These are phyloP conservation scores for Protaetia brevitarsis DNA, from an alignment of 1,140 invertebrate species.

Conservation along the genomic window DNA sequence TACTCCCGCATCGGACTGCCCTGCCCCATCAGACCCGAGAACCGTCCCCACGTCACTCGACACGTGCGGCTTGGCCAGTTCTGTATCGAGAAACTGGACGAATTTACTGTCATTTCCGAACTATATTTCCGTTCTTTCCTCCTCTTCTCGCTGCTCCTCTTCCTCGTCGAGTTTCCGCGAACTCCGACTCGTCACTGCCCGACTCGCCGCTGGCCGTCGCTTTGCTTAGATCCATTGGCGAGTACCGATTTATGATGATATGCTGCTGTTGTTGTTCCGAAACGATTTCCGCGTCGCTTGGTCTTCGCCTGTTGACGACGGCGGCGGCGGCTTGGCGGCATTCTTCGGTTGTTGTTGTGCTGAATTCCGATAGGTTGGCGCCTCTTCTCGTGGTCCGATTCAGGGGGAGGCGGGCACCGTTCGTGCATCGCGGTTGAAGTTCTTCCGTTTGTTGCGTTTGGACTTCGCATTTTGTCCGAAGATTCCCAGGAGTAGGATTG, in stretches of 20 bases:
- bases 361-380: slow-evolving; percentile 46
- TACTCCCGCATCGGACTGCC: no score
- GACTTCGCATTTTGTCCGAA: slow-evolving; percentile 53
- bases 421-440: slow-evolving; percentile 64
- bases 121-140: no score
- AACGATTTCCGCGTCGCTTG: no score
- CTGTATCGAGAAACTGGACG: no score
- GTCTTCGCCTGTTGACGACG: slow-evolving; percentile 36
- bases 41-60: no score
- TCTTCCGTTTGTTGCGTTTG: slow-evolving; percentile 64
- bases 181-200: slow-evolving; percentile 18
- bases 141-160: no score
- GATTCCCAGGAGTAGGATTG: no score
- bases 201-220: slow-evolving; percentile 34
- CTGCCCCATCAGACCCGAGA: no score
- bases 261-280: no score
- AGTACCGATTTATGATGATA: slow-evolving; percentile 36
- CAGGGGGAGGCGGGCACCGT: slow-evolving; percentile 52
- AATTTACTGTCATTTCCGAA: no score
- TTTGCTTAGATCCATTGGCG: slow-evolving; percentile 45
- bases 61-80: no score
- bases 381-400: slow-evolving; percentile 49
- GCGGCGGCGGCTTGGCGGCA: slow-evolving; percentile 41
- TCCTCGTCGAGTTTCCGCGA: no score
- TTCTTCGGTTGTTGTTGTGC: slow-evolving; percentile 38